Evolutionary conservation across 1,140 invertebrate species (phyloP).

Genomic region (Maconellicoccus hirsutus): DNA sequence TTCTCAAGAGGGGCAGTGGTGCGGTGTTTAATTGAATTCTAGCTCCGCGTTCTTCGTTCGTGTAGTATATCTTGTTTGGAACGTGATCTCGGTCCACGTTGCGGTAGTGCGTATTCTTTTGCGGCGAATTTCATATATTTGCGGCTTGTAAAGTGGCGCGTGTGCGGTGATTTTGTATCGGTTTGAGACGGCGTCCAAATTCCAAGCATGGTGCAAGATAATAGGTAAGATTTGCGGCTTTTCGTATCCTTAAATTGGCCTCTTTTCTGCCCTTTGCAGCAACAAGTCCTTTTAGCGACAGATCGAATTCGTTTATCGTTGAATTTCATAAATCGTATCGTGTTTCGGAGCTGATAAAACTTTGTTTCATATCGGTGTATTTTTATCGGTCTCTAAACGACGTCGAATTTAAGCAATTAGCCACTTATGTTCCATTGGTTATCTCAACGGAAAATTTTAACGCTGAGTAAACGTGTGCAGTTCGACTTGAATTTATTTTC

Average conservation of each 20-base stretch:
- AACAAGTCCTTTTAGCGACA: too few relatives aligned
- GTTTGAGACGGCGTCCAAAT: background rate
- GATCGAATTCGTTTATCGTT: too few relatives aligned
- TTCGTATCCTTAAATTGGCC: background rate
- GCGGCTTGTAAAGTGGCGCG: background rate
- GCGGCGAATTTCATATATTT: background rate
- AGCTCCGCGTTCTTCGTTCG: background rate
- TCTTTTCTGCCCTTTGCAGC: too few relatives aligned
- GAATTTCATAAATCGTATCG: too few relatives aligned
- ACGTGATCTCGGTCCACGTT: background rate
- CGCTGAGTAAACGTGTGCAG: too few relatives aligned
- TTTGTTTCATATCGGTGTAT: too few relatives aligned
- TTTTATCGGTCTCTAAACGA: too few relatives aligned
- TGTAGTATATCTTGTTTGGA: background rate
- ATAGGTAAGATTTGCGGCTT: background rate
- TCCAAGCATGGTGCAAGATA: background rate
- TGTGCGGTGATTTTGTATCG: background rate
- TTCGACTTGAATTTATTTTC: too few relatives aligned
- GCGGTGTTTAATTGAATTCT: background rate
- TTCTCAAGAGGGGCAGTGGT: background rate
- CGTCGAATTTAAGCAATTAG: too few relatives aligned
- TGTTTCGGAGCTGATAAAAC: too few relatives aligned
- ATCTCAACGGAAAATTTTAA: too few relatives aligned
- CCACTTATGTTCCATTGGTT: too few relatives aligned
- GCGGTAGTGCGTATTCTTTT: background rate